Conservation (phyloP, 2,113 vertebrate species). For the Choloepus hoffmanni region DNA sequence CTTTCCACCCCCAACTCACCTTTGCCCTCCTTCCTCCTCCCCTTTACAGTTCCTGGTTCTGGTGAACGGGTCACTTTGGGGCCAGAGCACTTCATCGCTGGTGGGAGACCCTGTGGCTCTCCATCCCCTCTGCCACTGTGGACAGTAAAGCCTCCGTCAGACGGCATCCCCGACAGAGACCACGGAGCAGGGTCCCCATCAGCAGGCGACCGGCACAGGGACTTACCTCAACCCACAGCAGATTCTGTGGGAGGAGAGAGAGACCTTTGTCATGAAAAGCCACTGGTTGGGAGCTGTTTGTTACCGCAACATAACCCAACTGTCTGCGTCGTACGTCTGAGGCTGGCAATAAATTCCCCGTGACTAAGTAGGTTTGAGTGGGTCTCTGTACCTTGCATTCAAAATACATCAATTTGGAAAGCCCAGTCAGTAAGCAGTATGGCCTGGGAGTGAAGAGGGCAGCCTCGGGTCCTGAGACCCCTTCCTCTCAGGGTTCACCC, state of each 20-base stretch:
- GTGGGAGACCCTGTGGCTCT: not conserved
- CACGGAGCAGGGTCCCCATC: not conserved
- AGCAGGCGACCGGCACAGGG: rapidly evolving
- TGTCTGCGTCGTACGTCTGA: rapidly evolving
- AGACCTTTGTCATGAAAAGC: not conserved
- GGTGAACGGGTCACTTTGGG: not conserved
- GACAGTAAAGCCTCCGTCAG: rapidly evolving
- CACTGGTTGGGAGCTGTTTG: rapidly evolving
- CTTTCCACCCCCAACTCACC: too few relatives aligned
- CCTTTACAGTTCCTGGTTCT: not conserved
- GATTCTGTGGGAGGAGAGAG: rapidly evolving
- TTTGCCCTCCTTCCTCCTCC: not conserved
- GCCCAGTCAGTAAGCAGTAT: rapidly evolving
- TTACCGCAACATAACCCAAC: rapidly evolving
- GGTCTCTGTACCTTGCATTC: not conserved
- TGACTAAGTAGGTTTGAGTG: rapidly evolving
- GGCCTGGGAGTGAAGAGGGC: rapidly evolving
- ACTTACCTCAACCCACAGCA: too few relatives aligned
- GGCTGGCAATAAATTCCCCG: not conserved
- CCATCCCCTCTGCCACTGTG: not conserved
- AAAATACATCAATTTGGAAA: not conserved
- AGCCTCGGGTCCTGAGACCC: too few relatives aligned
- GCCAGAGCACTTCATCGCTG: not conserved
- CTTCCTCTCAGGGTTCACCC: not conserved
- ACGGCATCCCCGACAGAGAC: too few relatives aligned